Evolutionary conservation across 2,888 invertebrate species (phyloP), one percentile per base, ranked within the genome.

Genomic region (Noctua comes): DNA sequence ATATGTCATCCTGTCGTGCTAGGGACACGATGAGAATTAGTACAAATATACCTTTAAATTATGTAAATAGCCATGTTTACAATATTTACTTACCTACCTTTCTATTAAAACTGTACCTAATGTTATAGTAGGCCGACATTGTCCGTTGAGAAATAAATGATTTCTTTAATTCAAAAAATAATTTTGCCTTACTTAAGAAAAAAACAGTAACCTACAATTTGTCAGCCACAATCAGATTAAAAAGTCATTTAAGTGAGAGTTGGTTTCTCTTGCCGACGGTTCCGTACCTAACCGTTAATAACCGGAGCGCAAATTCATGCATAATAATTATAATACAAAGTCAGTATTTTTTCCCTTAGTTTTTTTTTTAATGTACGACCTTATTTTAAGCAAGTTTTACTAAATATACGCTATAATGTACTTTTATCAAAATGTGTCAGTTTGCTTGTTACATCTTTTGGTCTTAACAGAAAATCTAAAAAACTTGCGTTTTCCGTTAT

Each of bases 141-240:
- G 31, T 7, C 21, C 46, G 43, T 21, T 57, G 13, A 46, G 36
- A 57, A 31, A 48, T 36, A 48, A 65, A 43, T 69, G 59, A 5
- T 68, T 8, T 68, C 8, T 71, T 68, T 57, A 59, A 48, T 82
- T 10, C 0, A 68, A 83, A 59, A 57, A 69, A 78, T 13, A 68
- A 62, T n/a, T 83, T 54, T 24, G 1, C n/a, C 1, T 54, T 51
- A 18, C 24, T 48, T 21, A 27, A 62, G 36, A 27, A 59, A 68
- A 68, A 48, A 68, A 54, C 40, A 36, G 36, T 18, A 31, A 68
- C 4, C 36, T 48, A n/a, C n/a, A 59, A 68, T 74, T 74, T 59
- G 21, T 62, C 46, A 66, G 43, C 69, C 21, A n/a, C 27, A 71
- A 48, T 72, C 46, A 62, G 18, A 73, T 78, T 83, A 62, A 62